A percentile compares a stretch with the other conserved stretches of the same genome.
Conservation (phyloP, 2,113 vertebrate genomes). For the Oncorhynchus tshawytscha region DNA sequence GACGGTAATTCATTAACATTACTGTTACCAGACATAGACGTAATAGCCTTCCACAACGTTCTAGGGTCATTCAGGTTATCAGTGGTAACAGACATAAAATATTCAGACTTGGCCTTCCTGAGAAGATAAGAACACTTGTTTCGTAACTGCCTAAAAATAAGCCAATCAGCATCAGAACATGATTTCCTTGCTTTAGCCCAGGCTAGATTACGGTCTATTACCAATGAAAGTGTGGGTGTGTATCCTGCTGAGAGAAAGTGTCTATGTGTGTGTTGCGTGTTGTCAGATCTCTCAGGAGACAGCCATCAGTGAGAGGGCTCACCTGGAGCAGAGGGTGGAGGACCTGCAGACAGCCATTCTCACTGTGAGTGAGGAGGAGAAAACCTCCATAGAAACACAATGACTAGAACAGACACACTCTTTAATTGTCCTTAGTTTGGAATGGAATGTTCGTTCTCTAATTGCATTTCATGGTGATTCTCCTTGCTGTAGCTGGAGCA, state of each 20-base stretch:
- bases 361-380: slow-evolving; percentile 63
- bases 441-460: too few species aligned
- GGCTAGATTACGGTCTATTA: too few species aligned
- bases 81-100: too few species aligned
- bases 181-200: too few species aligned
- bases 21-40: too few species aligned
- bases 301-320: slow-evolving; percentile 76
- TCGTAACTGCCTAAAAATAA: too few species aligned
- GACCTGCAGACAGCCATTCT: slow-evolving; percentile 75
- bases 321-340: slow-evolving; percentile 79
- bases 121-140: too few species aligned
- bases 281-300: slow-evolving; percentile 79
- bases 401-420: neutral
- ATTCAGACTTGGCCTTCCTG: too few species aligned
- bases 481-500: slow-evolving; percentile 69
- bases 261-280: slow-evolving; percentile 1
- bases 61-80: neutral
- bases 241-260: neutral
- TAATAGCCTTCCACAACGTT: too few species aligned
- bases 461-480: neutral
- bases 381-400: neutral
- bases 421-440: neutral
- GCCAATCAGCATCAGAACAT: too few species aligned
- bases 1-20: too few species aligned
- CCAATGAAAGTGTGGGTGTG: neutral